A percentile compares a stretch with the other conserved stretches of the same genome.
phyloP scores from a whole-genome alignment of 2,888 invertebrate genomes.

The Polymixis flavicincta region DNA sequence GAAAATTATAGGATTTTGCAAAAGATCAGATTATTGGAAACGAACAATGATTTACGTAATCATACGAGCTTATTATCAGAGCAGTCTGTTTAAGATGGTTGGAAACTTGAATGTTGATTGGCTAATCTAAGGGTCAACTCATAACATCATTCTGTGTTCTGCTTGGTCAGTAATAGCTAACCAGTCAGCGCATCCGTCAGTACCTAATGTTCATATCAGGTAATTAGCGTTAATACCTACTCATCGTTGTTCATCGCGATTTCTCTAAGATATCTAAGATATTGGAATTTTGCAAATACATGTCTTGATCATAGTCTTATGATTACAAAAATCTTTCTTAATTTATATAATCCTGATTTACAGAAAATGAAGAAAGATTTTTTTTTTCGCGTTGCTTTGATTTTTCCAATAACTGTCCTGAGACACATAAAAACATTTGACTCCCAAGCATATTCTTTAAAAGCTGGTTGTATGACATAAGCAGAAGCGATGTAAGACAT shows the following conservation, averaged over 20 bases:
- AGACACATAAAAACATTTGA: background rate
- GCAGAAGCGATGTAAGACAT: no score
- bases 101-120: background rate
- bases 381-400: no score
- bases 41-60: background rate
- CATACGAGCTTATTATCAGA: background rate
- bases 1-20: background rate
- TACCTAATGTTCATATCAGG: background rate
- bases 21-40: background rate
- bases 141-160: background rate
- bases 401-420: background rate
- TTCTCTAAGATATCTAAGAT: conserved; percentile 5
- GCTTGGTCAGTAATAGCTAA: background rate
- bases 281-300: background rate
- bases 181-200: background rate
- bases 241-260: background rate
- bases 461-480: background rate
- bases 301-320: background rate
- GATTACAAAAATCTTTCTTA: background rate
- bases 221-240: background rate
- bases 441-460: background rate
- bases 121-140: background rate
- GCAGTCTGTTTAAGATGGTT: background rate
- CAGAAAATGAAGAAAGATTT: no score
- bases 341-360: no score